Evolutionary conservation across 2,113 vertebrate species (phyloP), one percentile per base, ranked within the genome.

Genomic region (Elephas maximus): DNA sequence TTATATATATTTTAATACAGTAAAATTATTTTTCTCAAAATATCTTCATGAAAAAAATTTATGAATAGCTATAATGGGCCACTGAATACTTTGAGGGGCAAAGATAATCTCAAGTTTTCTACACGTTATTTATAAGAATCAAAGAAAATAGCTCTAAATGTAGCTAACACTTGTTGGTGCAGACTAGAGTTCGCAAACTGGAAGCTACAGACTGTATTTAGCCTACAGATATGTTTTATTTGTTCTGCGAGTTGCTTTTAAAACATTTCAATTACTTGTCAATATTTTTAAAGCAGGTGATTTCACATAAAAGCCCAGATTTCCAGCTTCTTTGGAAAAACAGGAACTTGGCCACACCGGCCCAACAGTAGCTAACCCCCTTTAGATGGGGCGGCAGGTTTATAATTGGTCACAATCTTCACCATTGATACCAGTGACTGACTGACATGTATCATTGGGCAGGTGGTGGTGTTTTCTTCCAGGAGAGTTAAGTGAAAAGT

Each of bases 71-170:
- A 62, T 23, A 62, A 62, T 62, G 60, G 60, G 60, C 63, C 63
- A 65, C 8, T 65, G 26, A 65, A 24, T 65, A 63, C 15, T 63
- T 63, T 23, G 28, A 18, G 63, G 21, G 63, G 63, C 26, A 65
- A 65, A 65, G 15, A 65, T 7, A 9, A 65, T 65, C 63, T 65
- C 63, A 88, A 26, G 67, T 86, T 97, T 91, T 81, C 94, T 85
- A 33, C 3, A 82, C n/a, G 30, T 37, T 73, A 69, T 87, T 79
- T 44, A 62, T 33, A 67, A 92, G 37, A 92, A 82, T 30, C 37
- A 74, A 82, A 53, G 12, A 73, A 81, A 90, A 94, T 0, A 67
- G 37, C 44, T 60, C 44, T 60, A 45, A 80, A 80, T 30, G 21
- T n/a, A 41, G n/a, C 71, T 37, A 67, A 45, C 2, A 85, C 73